These are phyloP conservation scores for Brachionus rubens DNA, from an alignment of 1,140 invertebrate genomes.

Conservation along the genomic window DNA sequence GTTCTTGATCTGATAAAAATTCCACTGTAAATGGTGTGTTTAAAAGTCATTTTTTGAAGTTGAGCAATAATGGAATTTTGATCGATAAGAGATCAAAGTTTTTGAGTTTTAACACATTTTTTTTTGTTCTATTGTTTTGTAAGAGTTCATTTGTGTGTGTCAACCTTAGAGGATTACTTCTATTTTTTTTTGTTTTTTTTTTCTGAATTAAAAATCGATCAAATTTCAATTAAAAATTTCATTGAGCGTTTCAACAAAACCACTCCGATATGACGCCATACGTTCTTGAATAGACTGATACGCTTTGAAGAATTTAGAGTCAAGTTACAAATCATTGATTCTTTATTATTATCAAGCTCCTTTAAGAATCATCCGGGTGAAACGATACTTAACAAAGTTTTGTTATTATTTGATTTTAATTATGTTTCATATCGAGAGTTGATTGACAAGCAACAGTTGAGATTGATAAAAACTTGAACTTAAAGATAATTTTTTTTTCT, in stretches of 20 bases:
- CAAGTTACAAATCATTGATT: not conserved
- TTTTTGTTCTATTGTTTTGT: no score
- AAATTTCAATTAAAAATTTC: conserved; percentile 30
- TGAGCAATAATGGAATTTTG: conserved; percentile 9
- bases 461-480: conserved; percentile 25
- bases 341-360: not conserved
- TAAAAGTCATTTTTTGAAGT: not conserved
- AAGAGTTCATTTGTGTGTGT: no score
- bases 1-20: not conserved
- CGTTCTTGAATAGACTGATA: not conserved
- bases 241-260: conserved; percentile 19
- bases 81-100: not conserved
- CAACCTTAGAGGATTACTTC: no score
- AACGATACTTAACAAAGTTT: conserved; percentile 17
- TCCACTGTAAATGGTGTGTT: not conserved
- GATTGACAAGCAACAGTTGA: conserved; percentile 42
- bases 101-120: conserved; percentile 6
- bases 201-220: not conserved
- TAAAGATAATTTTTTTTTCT: not conserved
- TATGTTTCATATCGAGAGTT: conserved; percentile 18
- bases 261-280: not conserved
- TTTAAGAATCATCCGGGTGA: conserved; percentile 20
- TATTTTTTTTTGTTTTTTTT: no score
- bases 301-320: not conserved
- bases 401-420: not conserved